phyloP scores from a whole-genome alignment of 2,888 invertebrate species.

The Pollenia angustigena region DNA sequence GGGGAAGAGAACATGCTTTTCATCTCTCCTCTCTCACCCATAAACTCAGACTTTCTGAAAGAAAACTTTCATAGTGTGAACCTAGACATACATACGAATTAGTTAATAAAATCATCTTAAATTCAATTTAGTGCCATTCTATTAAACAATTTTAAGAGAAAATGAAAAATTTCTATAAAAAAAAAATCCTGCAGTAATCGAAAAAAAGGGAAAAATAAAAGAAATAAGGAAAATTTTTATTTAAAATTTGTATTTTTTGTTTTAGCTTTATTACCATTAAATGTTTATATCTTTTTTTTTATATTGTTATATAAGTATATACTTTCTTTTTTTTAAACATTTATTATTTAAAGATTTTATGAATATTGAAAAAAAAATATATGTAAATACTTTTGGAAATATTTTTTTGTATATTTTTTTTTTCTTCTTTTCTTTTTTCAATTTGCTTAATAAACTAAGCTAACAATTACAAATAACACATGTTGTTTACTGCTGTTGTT shows the following conservation, averaged over 20 bases:
- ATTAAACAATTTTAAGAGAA: background rate
- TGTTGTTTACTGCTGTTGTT: constrained; percentile 50
- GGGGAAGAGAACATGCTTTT: no score
- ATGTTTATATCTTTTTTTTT: constrained; percentile 39
- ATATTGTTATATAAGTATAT: constrained; percentile 15
- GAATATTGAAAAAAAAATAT: constrained; percentile 52
- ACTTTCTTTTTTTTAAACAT: constrained; percentile 36
- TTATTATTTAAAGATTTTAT: constrained; percentile 44
- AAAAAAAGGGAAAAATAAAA: background rate
- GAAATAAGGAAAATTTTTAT: constrained; percentile 22
- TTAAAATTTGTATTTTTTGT: constrained; percentile 38
- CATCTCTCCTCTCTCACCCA: no score
- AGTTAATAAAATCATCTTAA: background rate
- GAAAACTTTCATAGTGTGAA: no score
- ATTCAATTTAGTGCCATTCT: constrained; percentile 4
- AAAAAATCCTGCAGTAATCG: background rate
- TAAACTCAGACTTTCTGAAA: no score
- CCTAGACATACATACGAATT: no score
- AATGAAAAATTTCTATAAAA: background rate
- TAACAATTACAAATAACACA: constrained; percentile 72
- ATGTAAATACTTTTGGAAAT: constrained; percentile 10
- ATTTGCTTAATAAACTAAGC: constrained; percentile 71
- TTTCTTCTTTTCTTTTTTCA: constrained; percentile 20
- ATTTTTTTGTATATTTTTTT: constrained; percentile 30
- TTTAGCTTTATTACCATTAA: constrained; percentile 51